Conservation (phyloP, 2,113 vertebrate genomes). For the Paedocypris sp. region DNA sequence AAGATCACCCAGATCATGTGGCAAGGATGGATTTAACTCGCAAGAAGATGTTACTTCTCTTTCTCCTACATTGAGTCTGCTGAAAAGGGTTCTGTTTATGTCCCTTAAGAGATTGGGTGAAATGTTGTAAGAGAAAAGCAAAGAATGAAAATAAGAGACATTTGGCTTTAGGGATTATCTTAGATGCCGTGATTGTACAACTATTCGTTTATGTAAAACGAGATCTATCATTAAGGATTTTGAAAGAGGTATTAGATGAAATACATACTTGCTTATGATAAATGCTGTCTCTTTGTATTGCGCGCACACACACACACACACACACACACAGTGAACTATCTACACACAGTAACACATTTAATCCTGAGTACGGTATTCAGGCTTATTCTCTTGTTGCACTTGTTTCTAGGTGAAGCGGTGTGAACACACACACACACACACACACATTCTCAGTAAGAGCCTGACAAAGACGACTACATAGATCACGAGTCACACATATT, state of each 20-base stretch:
- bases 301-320: neutral
- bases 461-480: neutral
- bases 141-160: neutral
- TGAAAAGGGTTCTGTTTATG: neutral
- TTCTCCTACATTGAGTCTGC: no score
- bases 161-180: neutral
- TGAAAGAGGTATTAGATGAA: neutral
- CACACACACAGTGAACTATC: no score
- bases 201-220: neutral
- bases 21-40: neutral
- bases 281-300: no score
- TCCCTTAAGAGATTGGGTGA: neutral
- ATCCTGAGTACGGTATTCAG: no score
- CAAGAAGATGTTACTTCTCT: neutral
- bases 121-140: neutral
- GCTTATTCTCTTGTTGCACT: no score
- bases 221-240: neutral
- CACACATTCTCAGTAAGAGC: neutral
- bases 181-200: neutral
- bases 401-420: no score
- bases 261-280: neutral
- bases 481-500: neutral
- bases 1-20: slow-evolving; percentile 9
- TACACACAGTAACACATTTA: no score
- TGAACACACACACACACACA: neutral